These are phyloP conservation scores for Sinocyclocheilus grahami DNA, from an alignment of 2,113 vertebrate genomes.

Conservation along the genomic window DNA sequence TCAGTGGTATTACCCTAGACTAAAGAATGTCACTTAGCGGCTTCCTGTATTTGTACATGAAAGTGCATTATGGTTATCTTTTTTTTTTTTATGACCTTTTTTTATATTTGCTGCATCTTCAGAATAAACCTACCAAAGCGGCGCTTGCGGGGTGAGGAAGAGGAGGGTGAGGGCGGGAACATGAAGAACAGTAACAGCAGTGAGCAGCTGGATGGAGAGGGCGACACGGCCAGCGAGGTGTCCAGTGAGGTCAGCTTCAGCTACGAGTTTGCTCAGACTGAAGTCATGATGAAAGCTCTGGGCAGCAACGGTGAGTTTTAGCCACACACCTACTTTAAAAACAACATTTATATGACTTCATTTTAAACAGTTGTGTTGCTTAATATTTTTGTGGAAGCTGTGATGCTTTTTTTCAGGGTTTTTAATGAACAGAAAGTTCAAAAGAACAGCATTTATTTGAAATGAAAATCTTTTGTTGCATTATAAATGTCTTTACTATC, in stretches of 20 bases:
- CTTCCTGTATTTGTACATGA: neutral
- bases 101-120: neutral
- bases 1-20: conserved; percentile 56
- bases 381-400: too few relatives aligned
- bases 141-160: conserved; percentile 77
- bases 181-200: conserved; percentile 77
- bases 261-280: conserved; percentile 93
- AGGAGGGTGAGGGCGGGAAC: conserved; percentile 74
- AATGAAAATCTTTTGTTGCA: neutral
- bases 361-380: too few relatives aligned
- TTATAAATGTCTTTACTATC: neutral
- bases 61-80: neutral
- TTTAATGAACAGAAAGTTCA: neutral
- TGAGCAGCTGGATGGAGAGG: conserved; percentile 85
- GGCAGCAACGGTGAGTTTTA: conserved; percentile 83
- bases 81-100: neutral
- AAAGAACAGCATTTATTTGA: neutral
- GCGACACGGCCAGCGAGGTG: conserved; percentile 85
- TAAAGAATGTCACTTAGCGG: neutral
- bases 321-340: too few relatives aligned
- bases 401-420: neutral
- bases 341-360: neutral
- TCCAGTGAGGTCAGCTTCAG: conserved; percentile 91
- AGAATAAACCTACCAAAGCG: conserved; percentile 92
- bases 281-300: conserved; percentile 95